phyloP scores from a whole-genome alignment of 2,888 invertebrate species.

The Caprella mutica region DNA sequence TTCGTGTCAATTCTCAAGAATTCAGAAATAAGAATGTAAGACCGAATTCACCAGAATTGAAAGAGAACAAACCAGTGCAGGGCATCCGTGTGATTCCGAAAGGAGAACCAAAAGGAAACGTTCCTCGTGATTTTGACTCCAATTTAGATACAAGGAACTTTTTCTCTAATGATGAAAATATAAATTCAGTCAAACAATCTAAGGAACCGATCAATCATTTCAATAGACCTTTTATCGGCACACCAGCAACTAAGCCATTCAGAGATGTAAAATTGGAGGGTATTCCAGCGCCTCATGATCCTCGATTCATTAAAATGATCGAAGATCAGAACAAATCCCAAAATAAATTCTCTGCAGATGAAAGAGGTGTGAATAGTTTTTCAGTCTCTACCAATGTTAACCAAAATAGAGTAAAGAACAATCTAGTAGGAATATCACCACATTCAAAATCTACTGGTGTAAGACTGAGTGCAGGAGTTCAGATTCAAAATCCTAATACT shows the following conservation, averaged over 20 bases:
- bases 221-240: no score
- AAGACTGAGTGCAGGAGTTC: no score
- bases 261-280: neutral
- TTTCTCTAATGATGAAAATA: no score
- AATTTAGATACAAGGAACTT: no score
- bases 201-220: no score
- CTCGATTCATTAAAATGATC: constrained; percentile 9
- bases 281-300: constrained; percentile 4
- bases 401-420: neutral
- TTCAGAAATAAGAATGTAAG: no score
- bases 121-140: no score
- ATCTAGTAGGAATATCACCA: neutral
- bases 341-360: neutral
- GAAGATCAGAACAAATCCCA: neutral
- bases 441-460: neutral
- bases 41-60: no score
- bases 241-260: constrained; percentile 4
- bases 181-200: no score
- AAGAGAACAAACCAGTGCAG: neutral
- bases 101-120: constrained; percentile 14
- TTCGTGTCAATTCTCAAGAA: no score
- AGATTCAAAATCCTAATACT: no score
- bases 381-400: no score
- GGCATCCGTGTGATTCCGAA: constrained; percentile 14
- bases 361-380: neutral